A percentile compares a stretch with the other conserved stretches of the same genome.
phyloP scores from a whole-genome alignment of 2,113 vertebrate genomes.

The Dolichallabes microphthalmus region DNA sequence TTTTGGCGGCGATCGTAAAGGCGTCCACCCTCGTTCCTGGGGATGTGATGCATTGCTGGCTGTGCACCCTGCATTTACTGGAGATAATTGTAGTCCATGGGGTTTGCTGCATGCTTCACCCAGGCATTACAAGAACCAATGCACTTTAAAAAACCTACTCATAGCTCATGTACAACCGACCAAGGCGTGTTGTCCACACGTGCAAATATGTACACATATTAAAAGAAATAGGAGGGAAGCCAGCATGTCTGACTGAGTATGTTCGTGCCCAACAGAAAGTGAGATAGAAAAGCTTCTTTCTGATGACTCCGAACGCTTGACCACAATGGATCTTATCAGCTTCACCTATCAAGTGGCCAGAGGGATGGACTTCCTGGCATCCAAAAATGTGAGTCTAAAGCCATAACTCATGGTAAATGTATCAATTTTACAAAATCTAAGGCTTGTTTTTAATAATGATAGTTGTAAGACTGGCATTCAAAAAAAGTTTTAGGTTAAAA shows the following conservation, averaged over 20 bases:
- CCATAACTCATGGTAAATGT: not conserved
- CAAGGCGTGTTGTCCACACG: not conserved
- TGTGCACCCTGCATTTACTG: constrained; percentile 69
- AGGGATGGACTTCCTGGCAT: constrained; percentile 97
- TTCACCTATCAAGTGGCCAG: constrained; percentile 96
- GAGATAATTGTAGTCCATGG: constrained; percentile 69
- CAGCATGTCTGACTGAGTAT: constrained; percentile 25
- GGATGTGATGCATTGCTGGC: constrained; percentile 55
- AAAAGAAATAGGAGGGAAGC: not conserved
- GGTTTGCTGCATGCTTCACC: constrained; percentile 66
- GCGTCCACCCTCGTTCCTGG: constrained; percentile 67
- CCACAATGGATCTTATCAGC: constrained; percentile 89
- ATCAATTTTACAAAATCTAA: not conserved
- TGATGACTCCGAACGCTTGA: constrained; percentile 84
- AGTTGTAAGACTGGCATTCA: not conserved
- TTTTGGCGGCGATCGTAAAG: constrained; percentile 59
- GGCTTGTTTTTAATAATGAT: not conserved
- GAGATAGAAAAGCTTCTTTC: constrained; percentile 87
- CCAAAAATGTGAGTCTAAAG: constrained; percentile 88
- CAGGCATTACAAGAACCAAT: constrained; percentile 65
- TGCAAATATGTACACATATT: constrained; percentile 30
- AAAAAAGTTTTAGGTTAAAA: not conserved
- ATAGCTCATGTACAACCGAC: constrained; percentile 4
- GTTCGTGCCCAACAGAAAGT: constrained; percentile 68
- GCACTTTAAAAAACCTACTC: constrained; percentile 63